Evolutionary conservation across 2,888 invertebrate genomes (phyloP), one percentile per base, ranked within the genome.

Genomic region (Stegana nigrithorax): DNA sequence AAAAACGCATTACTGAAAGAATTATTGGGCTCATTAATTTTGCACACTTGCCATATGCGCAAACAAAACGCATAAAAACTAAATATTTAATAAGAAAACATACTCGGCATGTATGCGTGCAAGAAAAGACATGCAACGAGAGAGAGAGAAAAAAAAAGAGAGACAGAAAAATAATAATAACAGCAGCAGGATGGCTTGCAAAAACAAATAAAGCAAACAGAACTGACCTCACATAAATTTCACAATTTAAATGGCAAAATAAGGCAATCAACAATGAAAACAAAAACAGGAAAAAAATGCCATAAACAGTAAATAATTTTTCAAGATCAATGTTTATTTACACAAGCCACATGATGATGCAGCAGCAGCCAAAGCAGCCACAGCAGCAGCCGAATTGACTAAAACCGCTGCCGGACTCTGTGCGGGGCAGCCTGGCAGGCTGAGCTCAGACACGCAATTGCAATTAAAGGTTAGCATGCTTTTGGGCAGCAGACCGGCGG

Each of bases 381-480:
- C n/a, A 45, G 21, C 6, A 45, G 23, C 23, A n/a, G n/a, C n/a
- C n/a, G n/a, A n/a, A n/a, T n/a, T n/a, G n/a, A n/a, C n/a, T n/a
- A 25, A 25, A 32, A 55, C 7, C 36, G 53, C 53, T 26, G 53
- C 55, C 14, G 23, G 8, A 19, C 14, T 36, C n/a, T 27, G 51
- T 26, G 12, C 29, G 12, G 23, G 21, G 45, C 21, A 21, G 36
- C 21, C 39, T 5, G 29, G 17, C 14, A 29, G 26, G 27, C 8
- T 6, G 32, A 76, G 72, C 80, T 73, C 67, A 69, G 79, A 81
- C 81, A 81, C 81, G 81, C 81, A 81, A 81, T 82, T 81, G 81
- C 82, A 81, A 81, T 82, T 81, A 81, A 81, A 79, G 81, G 72
- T n/a, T 55, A 23, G 7, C 17, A 32, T 32, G n/a, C n/a, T n/a